Evolutionary conservation across 35 echinoderm and acorn worm genomes (phyloP).

Genomic region (Ophiothrix spiculata): DNA sequence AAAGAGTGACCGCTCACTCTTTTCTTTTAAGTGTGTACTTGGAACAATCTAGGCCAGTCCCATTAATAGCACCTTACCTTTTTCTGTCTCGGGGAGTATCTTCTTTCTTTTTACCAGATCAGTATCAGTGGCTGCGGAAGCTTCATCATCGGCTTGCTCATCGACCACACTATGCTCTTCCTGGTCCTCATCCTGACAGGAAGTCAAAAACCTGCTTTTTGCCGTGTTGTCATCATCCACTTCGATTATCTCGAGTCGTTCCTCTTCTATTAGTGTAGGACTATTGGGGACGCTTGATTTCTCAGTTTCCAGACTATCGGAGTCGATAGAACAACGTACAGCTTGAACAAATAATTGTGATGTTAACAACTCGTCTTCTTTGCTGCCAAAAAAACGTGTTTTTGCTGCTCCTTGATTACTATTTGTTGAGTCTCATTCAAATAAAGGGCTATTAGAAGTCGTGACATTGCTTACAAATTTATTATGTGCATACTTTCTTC

Average conservation of each 20-base stretch:
- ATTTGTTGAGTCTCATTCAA: too few species aligned
- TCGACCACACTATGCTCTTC: neutral
- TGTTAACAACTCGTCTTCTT: constrained; percentile 33
- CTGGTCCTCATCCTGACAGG: constrained; percentile 28
- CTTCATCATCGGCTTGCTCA: neutral
- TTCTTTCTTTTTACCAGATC: neutral
- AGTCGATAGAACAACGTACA: constrained; percentile 56
- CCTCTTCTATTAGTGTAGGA: constrained; percentile 25
- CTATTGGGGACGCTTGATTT: constrained; percentile 30
- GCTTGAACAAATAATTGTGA: constrained; percentile 51
- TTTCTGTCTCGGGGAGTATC: neutral
- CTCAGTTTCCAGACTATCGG: constrained; percentile 35
- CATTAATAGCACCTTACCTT: neutral
- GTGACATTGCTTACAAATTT: too few species aligned
- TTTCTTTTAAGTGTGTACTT: too few species aligned
- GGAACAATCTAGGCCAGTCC: too few species aligned
- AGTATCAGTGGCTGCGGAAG: neutral
- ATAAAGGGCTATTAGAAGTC: too few species aligned
- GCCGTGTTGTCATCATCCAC: constrained; percentile 30
- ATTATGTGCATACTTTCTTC: too few species aligned
- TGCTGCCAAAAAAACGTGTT: constrained; percentile 23
- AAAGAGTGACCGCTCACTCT: neutral
- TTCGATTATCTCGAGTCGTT: constrained; percentile 3
- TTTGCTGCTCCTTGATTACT: constrained; percentile 14
- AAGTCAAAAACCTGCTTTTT: constrained; percentile 50